Evolutionary conservation across 2,113 vertebrate species (phyloP), one percentile per base, ranked within the genome.

Genomic region (Hippocampus guttulatus): DNA sequence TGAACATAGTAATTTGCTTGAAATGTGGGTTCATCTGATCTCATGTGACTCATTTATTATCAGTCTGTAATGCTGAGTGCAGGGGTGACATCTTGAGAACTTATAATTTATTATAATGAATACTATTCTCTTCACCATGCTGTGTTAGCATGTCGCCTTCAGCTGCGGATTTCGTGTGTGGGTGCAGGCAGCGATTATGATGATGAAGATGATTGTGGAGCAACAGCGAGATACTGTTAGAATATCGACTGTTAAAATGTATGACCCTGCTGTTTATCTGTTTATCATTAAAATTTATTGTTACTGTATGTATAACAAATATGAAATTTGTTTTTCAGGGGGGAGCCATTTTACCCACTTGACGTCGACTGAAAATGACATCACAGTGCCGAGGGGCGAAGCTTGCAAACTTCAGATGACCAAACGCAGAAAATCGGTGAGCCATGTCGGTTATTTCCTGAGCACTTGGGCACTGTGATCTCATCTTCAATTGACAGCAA

Each of bases 161-260:
- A 86, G 75, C 75, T 81, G 81, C 73, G 73, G 69, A 49, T 33
- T 72, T 71, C 68, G 67, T 60, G 69, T 51, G 75, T 85, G 84
- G 80, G 80, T 75, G 71, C 27, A 72, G 55, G 68, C 69, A 75
- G 71, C 67, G 76, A 76, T 83, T 78, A 84, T 87, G 83, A 75
- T 87, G 76, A 84, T 85, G 73, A 43, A 41, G 62, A 65, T 71
- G 62, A 65, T 71, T 76, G 70, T 83, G 85, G 75, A 78, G 77
- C 69, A 51, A 74, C 77, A 74, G 63, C 18, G n/a, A 65, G 41
- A 18, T 65, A 25, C 64, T 25, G 70, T 33, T 67, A 58, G 57
- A 60, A 65, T 70, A 71, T 72, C 71, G 75, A 74, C 82, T 76
- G 58, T 76, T 23, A 33, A 7, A 77, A 64, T 69, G 58, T 66